Conservation (phyloP, 2,888 invertebrate species). For the Caenorhabditis parvicauda region DNA sequence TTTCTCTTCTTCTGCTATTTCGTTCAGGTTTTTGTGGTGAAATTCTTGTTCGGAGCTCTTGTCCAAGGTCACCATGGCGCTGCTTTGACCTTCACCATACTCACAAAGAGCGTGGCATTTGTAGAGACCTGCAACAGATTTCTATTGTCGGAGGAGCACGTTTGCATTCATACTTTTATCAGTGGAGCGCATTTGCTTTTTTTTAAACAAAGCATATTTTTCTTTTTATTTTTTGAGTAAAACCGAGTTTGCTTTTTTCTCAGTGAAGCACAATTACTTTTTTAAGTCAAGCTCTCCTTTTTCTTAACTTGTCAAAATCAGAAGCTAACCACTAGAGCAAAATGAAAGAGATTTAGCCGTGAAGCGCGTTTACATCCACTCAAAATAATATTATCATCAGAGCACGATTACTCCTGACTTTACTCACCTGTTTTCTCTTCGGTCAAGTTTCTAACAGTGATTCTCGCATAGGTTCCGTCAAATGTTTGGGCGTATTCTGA, state of each 20-base stretch:
- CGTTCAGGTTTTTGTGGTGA: constrained; percentile 21
- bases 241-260: no score
- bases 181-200: no score
- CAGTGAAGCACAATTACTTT: no score
- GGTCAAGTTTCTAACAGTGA: constrained; percentile 48
- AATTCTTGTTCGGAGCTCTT: constrained; percentile 33
- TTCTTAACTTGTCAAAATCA: no score
- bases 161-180: no score
- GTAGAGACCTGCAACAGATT: constrained; percentile 44
- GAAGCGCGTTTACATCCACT: neutral
- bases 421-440: constrained; percentile 46
- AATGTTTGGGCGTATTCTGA: constrained; percentile 49
- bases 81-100: constrained; percentile 57
- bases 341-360: no score
- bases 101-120: constrained; percentile 59
- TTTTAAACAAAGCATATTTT: no score
- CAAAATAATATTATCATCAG: neutral
- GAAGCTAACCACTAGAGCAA: no score
- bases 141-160: no score
- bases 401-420: no score
- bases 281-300: no score
- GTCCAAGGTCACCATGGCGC: constrained; percentile 59
- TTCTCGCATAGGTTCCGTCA: constrained; percentile 52
- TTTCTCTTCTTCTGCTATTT: constrained; percentile 27
- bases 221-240: no score